Percentiles rank a stretch among this genome's conserved stretches.
These are phyloP conservation scores for Rhipidura dahli DNA, from an alignment of 2,113 vertebrate species.

Conservation along the genomic window DNA sequence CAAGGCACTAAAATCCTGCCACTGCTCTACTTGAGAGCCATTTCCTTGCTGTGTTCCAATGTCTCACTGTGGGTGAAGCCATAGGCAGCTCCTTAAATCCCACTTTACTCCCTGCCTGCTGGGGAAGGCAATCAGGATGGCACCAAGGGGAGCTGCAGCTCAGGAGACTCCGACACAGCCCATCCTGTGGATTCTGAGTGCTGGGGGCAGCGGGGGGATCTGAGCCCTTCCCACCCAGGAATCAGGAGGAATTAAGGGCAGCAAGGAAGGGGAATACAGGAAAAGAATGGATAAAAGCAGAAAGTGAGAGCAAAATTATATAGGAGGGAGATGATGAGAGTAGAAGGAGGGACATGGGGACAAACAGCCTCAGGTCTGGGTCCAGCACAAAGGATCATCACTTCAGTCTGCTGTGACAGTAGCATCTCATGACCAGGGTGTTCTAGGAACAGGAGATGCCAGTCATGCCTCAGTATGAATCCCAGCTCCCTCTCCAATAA, in stretches of 20 bases:
- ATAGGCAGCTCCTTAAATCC: conserved; percentile 19
- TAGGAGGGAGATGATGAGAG: not conserved
- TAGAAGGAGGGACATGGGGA: not conserved
- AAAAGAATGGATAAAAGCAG: not conserved
- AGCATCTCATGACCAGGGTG: not conserved
- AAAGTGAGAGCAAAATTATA: not conserved
- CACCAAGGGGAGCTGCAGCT: not conserved
- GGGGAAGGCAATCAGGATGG: not conserved
- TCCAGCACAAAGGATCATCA: not conserved
- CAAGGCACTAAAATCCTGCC: not conserved
- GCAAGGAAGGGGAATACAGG: not conserved
- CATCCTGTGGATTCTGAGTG: not conserved
- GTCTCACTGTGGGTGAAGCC: not conserved
- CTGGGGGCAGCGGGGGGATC: not conserved
- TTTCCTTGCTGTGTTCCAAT: not conserved
- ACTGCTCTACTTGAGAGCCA: conserved; percentile 22
- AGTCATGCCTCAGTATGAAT: not conserved
- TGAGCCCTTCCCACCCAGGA: not conserved
- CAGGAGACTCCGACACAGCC: not conserved
- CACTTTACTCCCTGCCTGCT: not conserved
- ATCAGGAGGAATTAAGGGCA: not conserved
- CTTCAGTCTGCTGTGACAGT: not conserved
- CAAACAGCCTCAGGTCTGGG: not conserved
- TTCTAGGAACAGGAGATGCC: not conserved
- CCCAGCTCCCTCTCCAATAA: not conserved